Percentiles rank a stretch among this genome's conserved stretches.
These are phyloP conservation scores for Bradynema listronoti DNA, from an alignment of 1,140 invertebrate genomes.

Conservation along the genomic window DNA sequence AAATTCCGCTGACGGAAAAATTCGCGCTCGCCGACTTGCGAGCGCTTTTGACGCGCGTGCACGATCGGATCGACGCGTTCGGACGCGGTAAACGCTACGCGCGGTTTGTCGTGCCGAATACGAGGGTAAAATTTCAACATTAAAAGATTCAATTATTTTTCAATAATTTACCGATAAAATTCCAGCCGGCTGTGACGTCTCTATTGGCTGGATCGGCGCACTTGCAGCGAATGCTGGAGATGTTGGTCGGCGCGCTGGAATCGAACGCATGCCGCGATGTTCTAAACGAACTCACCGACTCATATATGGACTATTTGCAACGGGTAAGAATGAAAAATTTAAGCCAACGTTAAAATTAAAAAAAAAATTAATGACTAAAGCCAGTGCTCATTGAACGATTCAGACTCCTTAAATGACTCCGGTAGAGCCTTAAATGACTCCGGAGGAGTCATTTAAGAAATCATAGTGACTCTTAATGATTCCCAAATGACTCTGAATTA, in stretches of 20 bases:
- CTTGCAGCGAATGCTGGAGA: conserved; percentile 24
- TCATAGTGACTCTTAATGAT: no score
- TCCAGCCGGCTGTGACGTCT: background rate
- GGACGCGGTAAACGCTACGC: conserved; percentile 29
- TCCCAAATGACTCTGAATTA: no score
- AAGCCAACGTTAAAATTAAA: background rate
- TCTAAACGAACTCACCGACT: conserved; percentile 26
- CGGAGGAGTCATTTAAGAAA: no score
- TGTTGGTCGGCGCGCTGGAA: conserved; percentile 18
- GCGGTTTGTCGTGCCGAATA: conserved; percentile 40
- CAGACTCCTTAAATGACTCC: background rate
- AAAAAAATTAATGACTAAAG: conserved; percentile 6
- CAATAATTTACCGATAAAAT: conserved; percentile 7
- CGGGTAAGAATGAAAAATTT: conserved; percentile 5
- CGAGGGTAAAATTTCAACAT: conserved; percentile 13
- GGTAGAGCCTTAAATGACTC: conserved; percentile 10
- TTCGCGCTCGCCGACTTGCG: conserved; percentile 1
- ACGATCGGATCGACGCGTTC: conserved; percentile 13
- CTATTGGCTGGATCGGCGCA: conserved; percentile 13
- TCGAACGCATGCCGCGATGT: conserved; percentile 15
- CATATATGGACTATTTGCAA: conserved; percentile 19
- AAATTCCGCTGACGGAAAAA: background rate
- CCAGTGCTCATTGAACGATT: background rate
- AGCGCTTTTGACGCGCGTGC: no score
- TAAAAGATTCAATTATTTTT: conserved; percentile 1